Evolutionary conservation across 2,888 invertebrate species (phyloP).

Genomic region (Andrena chrysosceles): DNA sequence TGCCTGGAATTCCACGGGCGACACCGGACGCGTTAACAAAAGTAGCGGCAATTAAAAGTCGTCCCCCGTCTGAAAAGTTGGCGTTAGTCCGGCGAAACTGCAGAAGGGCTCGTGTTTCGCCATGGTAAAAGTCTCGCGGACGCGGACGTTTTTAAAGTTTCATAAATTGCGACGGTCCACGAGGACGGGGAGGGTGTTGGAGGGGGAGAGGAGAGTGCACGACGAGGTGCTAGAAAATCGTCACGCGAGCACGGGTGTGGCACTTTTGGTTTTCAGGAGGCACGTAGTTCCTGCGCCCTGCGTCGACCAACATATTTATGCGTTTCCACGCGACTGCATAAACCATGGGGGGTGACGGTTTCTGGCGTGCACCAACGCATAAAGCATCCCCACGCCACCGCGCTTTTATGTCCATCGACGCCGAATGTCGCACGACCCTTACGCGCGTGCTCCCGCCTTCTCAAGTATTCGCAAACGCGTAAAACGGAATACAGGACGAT

Average conservation of each 20-base stretch:
- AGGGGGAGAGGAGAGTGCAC: neutral
- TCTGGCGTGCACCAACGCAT: constrained; percentile 41
- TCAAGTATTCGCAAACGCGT: neutral
- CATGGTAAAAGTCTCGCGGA: constrained; percentile 22
- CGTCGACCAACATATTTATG: constrained; percentile 64
- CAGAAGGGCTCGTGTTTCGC: neutral
- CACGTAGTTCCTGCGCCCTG: constrained; percentile 46
- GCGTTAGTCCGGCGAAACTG: neutral
- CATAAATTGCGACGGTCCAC: constrained; percentile 33
- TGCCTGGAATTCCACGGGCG: neutral
- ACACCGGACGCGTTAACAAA: neutral
- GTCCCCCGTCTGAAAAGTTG: constrained; percentile 9
- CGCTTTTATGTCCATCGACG: constrained; percentile 46
- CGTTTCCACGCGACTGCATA: constrained; percentile 65
- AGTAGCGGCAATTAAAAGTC: neutral
- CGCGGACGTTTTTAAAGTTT: constrained; percentile 28
- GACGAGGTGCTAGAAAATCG: constrained; percentile 49
- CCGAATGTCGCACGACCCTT: constrained; percentile 7
- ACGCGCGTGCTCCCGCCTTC: neutral
- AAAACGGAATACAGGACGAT: neutral
- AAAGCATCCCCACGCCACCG: constrained; percentile 52
- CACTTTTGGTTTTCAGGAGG: constrained; percentile 56
- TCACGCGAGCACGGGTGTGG: constrained; percentile 38
- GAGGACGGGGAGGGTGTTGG: neutral
- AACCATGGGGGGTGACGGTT: constrained; percentile 48